Percentiles rank a stretch among this genome's conserved stretches.
Conservation (phyloP, 1,140 invertebrate species). For the Centruroides sculpturatus region DNA sequence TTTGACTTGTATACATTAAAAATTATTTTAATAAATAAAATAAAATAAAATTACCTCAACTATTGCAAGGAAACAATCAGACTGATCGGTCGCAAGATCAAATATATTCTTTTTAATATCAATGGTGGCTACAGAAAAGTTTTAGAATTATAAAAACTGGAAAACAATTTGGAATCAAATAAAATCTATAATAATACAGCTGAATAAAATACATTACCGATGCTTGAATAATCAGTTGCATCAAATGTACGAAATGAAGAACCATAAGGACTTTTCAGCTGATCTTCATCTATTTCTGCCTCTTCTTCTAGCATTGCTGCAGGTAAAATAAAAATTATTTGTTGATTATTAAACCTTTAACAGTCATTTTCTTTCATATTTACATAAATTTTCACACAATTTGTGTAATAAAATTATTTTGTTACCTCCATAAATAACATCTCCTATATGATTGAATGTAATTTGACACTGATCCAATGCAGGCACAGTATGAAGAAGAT, state of each 20-base stretch:
- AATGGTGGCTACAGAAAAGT: constrained; percentile 49
- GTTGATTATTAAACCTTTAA: background rate
- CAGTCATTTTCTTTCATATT: background rate
- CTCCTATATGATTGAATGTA: constrained; percentile 37
- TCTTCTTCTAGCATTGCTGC: constrained; percentile 16
- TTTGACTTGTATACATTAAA: too few relatives aligned
- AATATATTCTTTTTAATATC: constrained; percentile 56
- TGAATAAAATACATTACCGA: constrained; percentile 42
- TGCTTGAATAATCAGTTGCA: constrained; percentile 80
- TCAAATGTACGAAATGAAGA: constrained; percentile 90
- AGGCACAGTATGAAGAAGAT: constrained; percentile 82
- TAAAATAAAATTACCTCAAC: constrained; percentile 35
- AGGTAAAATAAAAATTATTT: background rate
- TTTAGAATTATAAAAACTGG: background rate
- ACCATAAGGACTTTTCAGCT: constrained; percentile 44
- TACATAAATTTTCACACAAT: background rate
- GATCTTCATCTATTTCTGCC: constrained; percentile 34
- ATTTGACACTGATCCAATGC: constrained; percentile 68
- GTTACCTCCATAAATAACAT: constrained; percentile 39
- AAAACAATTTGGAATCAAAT: background rate
- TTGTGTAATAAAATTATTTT: background rate
- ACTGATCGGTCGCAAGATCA: constrained; percentile 32
- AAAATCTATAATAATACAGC: background rate
- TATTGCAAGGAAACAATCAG: constrained; percentile 47
- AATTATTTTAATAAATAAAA: too few relatives aligned